A percentile compares a stretch with the other conserved stretches of the same genome.
Conservation (phyloP, 2,888 invertebrate species). For the Dicyrtoma fusca region DNA sequence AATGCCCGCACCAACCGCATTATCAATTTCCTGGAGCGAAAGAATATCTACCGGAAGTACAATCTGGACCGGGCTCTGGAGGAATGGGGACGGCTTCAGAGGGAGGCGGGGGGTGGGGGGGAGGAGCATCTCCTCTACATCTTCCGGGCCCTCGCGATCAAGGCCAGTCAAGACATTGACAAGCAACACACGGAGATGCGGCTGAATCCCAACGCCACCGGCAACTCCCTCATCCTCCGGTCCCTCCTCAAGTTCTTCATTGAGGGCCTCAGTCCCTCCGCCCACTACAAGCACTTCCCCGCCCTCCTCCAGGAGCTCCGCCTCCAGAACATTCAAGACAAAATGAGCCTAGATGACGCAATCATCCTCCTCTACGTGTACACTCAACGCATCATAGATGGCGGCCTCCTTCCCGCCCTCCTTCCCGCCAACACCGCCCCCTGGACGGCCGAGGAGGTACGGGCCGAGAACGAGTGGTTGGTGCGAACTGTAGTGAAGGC, state of each 20-base stretch:
- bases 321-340: not conserved
- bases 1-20: constrained; percentile 6
- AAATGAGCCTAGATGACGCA: constrained; percentile 32
- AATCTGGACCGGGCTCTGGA: constrained; percentile 28
- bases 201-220: constrained; percentile 19
- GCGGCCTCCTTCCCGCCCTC: not conserved
- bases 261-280: not conserved
- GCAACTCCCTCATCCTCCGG: constrained; percentile 23
- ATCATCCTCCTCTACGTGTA: constrained; percentile 29
- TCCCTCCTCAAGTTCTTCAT: constrained; percentile 24
- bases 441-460: not conserved
- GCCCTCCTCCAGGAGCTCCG: constrained; percentile 14
- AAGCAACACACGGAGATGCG: not conserved
- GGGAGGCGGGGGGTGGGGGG: not conserved
- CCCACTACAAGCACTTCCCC: constrained; percentile 12
- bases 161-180: constrained; percentile 10
- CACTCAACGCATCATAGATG: constrained; percentile 16
- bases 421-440: not conserved
- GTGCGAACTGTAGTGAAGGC: constrained; percentile 21
- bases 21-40: constrained; percentile 21
- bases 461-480: constrained; percentile 12
- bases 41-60: constrained; percentile 16
- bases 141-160: not conserved
- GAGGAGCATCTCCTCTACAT: constrained; percentile 12
- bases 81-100: constrained; percentile 22